These are phyloP conservation scores for Oxytorus armatus DNA, from an alignment of 2,888 invertebrate genomes.

Conservation along the genomic window DNA sequence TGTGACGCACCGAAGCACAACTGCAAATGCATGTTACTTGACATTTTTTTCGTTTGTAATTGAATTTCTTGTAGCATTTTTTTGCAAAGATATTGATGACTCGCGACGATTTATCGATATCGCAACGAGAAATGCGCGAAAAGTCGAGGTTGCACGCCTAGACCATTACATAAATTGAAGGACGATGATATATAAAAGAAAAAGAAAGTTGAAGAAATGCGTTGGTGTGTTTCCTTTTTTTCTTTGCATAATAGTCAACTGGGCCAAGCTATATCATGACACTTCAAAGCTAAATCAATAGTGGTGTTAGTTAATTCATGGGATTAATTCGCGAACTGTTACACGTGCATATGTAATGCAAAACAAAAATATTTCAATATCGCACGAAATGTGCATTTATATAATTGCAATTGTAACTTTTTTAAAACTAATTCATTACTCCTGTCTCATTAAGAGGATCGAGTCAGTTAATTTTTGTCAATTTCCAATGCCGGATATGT, in stretches of 20 bases:
- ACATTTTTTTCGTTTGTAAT: too few relatives aligned
- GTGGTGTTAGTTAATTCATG: conserved; percentile 37
- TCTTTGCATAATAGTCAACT: background rate
- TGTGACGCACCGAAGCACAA: background rate
- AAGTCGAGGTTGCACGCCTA: background rate
- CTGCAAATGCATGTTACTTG: background rate
- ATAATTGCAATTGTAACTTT: background rate
- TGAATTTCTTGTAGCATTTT: background rate
- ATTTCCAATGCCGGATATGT: too few relatives aligned
- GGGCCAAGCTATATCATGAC: conserved; percentile 23
- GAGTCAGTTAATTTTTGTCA: too few relatives aligned
- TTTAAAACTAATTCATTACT: background rate
- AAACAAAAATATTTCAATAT: conserved; percentile 4
- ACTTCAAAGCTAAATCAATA: conserved; percentile 41
- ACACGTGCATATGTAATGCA: background rate
- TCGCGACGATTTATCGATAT: background rate
- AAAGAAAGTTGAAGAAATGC: conserved; percentile 3
- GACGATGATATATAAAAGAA: background rate
- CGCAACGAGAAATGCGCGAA: conserved; percentile 2
- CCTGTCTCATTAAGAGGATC: too few relatives aligned
- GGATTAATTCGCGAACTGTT: background rate
- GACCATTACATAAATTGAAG: conserved; percentile 18
- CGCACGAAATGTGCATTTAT: background rate
- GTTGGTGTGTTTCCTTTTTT: conserved; percentile 8
- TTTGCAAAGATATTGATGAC: background rate